Evolutionary conservation across 2,888 invertebrate genomes (phyloP).

Genomic region (Acrocyrtus sp.): DNA sequence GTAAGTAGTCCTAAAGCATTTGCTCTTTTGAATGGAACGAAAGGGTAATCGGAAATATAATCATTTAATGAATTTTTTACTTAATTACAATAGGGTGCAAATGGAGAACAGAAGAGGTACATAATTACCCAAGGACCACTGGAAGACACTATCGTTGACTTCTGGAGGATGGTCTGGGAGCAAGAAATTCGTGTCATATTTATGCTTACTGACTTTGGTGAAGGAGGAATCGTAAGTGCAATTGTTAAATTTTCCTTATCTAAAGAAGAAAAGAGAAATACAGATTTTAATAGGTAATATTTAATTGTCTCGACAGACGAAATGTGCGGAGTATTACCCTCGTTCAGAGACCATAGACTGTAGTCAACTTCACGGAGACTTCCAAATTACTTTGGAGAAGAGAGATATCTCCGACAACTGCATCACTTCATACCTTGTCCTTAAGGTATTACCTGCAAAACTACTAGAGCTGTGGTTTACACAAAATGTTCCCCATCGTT

Average conservation of each 20-base stretch:
- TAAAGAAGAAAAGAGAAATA: background rate
- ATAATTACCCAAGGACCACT: conserved; percentile 93
- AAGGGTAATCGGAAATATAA: no score
- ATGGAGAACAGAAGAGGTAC: conserved; percentile 69
- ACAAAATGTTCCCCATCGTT: no score
- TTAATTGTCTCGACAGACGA: no score
- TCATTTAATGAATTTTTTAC: conserved; percentile 63
- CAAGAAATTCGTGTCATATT: conserved; percentile 88
- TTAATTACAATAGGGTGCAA: no score
- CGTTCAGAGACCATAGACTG: conserved; percentile 92
- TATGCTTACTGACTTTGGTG: conserved; percentile 90
- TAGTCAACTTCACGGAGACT: conserved; percentile 87
- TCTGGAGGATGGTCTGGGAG: conserved; percentile 98
- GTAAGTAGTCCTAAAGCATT: no score
- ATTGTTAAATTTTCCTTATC: background rate
- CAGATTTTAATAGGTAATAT: background rate
- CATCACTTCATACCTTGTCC: conserved; percentile 84
- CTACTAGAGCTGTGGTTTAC: no score
- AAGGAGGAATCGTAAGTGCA: conserved; percentile 81
- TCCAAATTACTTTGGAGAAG: conserved; percentile 86
- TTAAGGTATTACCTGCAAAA: conserved; percentile 78
- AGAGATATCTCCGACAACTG: conserved; percentile 92
- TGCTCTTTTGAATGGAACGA: no score
- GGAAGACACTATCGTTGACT: conserved; percentile 83
- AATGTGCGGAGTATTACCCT: conserved; percentile 91